Conservation (phyloP, 1,140 invertebrate species). For the Chrysomallon squamiferum region DNA sequence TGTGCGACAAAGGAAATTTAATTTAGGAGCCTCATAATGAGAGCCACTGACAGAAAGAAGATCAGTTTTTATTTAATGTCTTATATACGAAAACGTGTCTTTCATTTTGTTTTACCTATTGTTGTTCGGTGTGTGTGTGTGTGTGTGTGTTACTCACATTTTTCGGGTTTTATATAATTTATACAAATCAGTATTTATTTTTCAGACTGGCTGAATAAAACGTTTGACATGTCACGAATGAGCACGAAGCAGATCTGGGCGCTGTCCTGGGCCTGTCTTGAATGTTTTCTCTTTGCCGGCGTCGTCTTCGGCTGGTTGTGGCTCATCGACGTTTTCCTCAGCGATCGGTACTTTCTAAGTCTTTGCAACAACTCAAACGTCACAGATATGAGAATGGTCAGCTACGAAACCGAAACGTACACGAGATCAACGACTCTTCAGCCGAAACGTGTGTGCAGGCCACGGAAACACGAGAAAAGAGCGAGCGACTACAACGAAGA, state of each 20-base stretch:
- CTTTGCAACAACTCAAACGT: conserved; percentile 33
- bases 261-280: conserved; percentile 40
- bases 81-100: too few relatives aligned
- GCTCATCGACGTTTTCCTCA: conserved; percentile 30
- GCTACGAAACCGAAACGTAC: too few relatives aligned
- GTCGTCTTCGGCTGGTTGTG: conserved; percentile 48
- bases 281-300: conserved; percentile 48
- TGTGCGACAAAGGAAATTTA: too few relatives aligned
- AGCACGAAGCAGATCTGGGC: conserved; percentile 18
- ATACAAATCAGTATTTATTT: too few relatives aligned
- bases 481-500: not conserved
- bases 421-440: not conserved
- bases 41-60: too few relatives aligned
- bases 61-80: too few relatives aligned
- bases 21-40: too few relatives aligned
- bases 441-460: not conserved
- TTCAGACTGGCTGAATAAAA: too few relatives aligned
- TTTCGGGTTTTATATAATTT: too few relatives aligned
- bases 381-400: not conserved
- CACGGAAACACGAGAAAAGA: not conserved
- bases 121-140: too few relatives aligned
- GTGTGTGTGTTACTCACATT: too few relatives aligned
- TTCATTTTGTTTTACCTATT: too few relatives aligned
- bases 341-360: conserved; percentile 35
- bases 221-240: not conserved